A percentile compares a stretch with the other conserved stretches of the same genome.
phyloP scores from a whole-genome alignment of 2,797 vertebrate species.

The Sebastes elongatus region DNA sequence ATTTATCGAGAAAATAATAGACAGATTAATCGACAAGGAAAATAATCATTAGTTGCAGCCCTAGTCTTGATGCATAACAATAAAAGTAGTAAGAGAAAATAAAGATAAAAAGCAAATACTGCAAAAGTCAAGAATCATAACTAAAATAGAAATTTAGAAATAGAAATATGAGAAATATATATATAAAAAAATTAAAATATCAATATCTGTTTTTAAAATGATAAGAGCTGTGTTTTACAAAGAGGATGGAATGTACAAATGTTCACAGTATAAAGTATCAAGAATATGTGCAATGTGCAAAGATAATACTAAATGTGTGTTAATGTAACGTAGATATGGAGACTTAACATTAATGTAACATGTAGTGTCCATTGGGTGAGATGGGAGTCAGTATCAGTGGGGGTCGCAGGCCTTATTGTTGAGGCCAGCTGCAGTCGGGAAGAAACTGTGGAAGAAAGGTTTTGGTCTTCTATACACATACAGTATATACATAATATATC shows the following conservation, averaged over 20 bases:
- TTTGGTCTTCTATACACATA: not conserved
- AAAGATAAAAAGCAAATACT: not conserved
- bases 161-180: not conserved
- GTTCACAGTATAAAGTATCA: not conserved
- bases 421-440: not conserved
- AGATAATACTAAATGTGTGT: not conserved
- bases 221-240: not conserved
- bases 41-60: no score
- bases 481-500: not conserved
- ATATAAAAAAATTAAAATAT: not conserved
- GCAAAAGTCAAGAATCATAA: not conserved
- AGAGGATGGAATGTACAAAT: not conserved
- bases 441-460: not conserved
- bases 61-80: not conserved
- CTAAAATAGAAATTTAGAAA: not conserved
- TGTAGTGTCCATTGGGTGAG: not conserved
- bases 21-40: rapidly evolving
- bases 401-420: no score
- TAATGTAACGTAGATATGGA: not conserved
- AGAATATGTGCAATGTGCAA: not conserved
- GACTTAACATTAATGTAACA: not conserved
- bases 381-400: not conserved
- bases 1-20: no score
- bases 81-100: not conserved
- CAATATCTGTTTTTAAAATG: not conserved